Evolutionary conservation across 2,888 invertebrate species (phyloP).

Genomic region (Linnaemya tessellans): DNA sequence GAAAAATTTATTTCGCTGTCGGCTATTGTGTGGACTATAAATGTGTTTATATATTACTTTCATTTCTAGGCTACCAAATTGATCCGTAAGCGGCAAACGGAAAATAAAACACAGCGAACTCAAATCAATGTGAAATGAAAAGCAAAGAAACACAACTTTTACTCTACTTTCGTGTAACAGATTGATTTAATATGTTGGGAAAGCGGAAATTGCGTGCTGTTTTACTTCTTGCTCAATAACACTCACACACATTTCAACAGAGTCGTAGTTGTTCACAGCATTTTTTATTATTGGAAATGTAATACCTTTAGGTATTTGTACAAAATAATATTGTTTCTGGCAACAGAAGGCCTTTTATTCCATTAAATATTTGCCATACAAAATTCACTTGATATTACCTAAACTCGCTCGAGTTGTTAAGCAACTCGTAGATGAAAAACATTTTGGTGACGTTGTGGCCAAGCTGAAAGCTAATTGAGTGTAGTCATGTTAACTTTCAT

Average conservation of each 20-base stretch:
- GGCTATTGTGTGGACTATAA: not conserved
- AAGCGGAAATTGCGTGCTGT: slow-evolving; percentile 62
- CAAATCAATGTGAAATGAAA: slow-evolving; percentile 23
- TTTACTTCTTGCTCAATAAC: slow-evolving; percentile 26
- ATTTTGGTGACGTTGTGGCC: too few species aligned
- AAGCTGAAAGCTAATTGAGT: too few species aligned
- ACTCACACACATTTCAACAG: not conserved
- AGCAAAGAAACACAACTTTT: not conserved
- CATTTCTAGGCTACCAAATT: slow-evolving; percentile 2
- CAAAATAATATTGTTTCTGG: not conserved
- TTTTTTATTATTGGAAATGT: not conserved
- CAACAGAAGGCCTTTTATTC: not conserved
- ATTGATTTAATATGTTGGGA: slow-evolving; percentile 55
- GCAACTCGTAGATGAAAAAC: too few species aligned
- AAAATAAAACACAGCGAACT: not conserved
- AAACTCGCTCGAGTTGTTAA: too few species aligned
- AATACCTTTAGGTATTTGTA: not conserved
- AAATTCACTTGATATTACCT: not conserved
- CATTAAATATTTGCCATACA: not conserved
- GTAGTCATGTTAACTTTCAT: too few species aligned
- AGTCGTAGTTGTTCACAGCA: not conserved
- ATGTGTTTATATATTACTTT: slow-evolving; percentile 10
- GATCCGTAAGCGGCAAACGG: not conserved
- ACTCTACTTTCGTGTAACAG: slow-evolving; percentile 50
- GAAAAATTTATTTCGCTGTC: not conserved